Base-by-base conservation (phyloP, 1,140 invertebrate genomes). In the Oedothorax gibbosus region DNA sequence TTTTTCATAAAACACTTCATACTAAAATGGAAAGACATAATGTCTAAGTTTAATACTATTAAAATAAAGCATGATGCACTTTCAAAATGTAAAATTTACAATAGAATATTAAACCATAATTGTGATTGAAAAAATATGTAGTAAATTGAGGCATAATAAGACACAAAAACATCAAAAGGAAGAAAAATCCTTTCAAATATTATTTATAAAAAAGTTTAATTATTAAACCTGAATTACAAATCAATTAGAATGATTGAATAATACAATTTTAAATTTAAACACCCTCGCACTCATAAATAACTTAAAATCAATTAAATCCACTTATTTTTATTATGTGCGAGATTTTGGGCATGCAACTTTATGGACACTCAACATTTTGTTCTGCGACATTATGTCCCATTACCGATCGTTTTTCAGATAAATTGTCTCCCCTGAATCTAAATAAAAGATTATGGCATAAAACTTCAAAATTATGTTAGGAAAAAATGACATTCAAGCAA, bases 1-100 rank as follows among this genome's bases (percentile, higher is more conserved):
- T 35, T 71, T 85, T 50, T 79, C 54, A 71, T 78, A 64, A 54
- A 85, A 78, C 2, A 78, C 18, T 60, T 85, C 83, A 64, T 85
- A 85, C 83, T 85, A 62, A 57, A 60, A 49, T 56, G 18, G 10
- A 18, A 57, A 18, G 1, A 71, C 9, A 64, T 8, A 64, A 15
- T 64, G 20, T 64, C 60, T n/a, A n/a, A 7, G 20, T 64, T 64
- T 15, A n/a, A 64, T 64, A 8, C 0, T 2, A n/a, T 64, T 14
- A 20, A 11, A n/a, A n/a, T 35, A 35, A 35, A 35, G 35, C 35
- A 35, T 35, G 5, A 35, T 35, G 35, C 35, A 35, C 35, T 35
- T 35, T 35, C 5, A 35, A 35, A 35, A 35, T 35, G 35, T 5
- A 35, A 35, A 35, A 35, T 35, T 35, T 35, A 35, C 35, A 35